These are phyloP conservation scores for Eulemur mongoz DNA, from an alignment of 2,797 vertebrate species.

Conservation along the genomic window DNA sequence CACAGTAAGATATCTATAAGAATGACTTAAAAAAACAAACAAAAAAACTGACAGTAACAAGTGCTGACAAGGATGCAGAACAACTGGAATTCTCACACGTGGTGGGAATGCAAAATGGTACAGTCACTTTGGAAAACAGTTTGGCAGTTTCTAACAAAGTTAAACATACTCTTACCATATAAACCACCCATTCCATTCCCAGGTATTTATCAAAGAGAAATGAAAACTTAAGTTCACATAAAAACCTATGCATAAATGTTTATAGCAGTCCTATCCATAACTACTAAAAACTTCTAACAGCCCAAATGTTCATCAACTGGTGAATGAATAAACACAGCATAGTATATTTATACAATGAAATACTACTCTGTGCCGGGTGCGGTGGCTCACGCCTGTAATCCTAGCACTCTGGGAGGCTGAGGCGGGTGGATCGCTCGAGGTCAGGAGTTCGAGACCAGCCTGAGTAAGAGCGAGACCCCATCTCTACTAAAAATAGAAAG, in stretches of 20 bases:
- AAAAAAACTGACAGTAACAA: background rate
- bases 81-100: slow-evolving; percentile 8
- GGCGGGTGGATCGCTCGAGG: no score
- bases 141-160: slow-evolving; percentile 34
- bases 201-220: slow-evolving; percentile 47
- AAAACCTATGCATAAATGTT: slow-evolving; percentile 32
- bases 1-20: background rate
- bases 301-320: background rate
- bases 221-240: slow-evolving; percentile 37
- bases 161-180: background rate
- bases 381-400: no score
- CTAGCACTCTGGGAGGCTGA: no score
- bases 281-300: slow-evolving; percentile 1
- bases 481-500: no score
- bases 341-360: background rate
- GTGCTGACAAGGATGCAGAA: background rate
- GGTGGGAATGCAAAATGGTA: background rate
- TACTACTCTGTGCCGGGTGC: background rate
- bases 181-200: background rate
- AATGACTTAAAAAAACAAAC: slow-evolving; percentile 30
- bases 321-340: slow-evolving; percentile 8
- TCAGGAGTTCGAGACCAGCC: no score
- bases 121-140: background rate
- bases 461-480: no score
- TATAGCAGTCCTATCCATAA: slow-evolving; percentile 19